A percentile compares a stretch with the other conserved stretches of the same genome.
Conservation (phyloP, 2,888 invertebrate species). For the Nephrotoma appendiculata region DNA sequence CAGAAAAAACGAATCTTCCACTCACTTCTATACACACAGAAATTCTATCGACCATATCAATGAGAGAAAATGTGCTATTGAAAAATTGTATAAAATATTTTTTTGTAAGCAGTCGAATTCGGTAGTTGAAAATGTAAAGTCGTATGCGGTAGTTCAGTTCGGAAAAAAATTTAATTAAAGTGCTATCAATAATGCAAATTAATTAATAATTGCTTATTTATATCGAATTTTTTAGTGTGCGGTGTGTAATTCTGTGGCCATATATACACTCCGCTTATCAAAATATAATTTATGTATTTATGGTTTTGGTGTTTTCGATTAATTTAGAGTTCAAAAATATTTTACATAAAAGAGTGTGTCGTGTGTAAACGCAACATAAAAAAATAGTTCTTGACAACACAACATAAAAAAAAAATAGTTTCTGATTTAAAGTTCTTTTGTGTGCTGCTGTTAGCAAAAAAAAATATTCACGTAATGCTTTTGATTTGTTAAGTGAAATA, state of each 20-base stretch:
- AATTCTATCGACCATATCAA: background rate
- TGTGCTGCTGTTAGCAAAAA: background rate
- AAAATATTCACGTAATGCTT: too few relatives aligned
- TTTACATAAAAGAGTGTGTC: background rate
- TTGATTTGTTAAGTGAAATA: background rate
- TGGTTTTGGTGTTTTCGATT: background rate
- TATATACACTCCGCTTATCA: background rate
- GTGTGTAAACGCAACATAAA: background rate
- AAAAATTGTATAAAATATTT: background rate
- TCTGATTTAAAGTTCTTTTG: background rate
- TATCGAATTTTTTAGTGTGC: background rate
- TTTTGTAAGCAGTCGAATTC: background rate
- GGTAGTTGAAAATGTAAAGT: background rate
- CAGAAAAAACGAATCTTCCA: background rate
- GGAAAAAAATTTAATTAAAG: background rate
- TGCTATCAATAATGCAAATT: background rate
- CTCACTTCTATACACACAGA: background rate
- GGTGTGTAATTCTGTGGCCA: background rate
- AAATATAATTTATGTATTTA: background rate
- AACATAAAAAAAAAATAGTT: background rate
- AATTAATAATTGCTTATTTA: background rate
- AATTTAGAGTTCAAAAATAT: background rate
- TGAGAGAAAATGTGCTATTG: background rate
- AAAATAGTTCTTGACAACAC: too few relatives aligned
- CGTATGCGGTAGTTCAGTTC: background rate